Evolutionary conservation across 2,797 vertebrate genomes (phyloP), one percentile per base, ranked within the genome.

Genomic region (Enteromius paludinosus): DNA sequence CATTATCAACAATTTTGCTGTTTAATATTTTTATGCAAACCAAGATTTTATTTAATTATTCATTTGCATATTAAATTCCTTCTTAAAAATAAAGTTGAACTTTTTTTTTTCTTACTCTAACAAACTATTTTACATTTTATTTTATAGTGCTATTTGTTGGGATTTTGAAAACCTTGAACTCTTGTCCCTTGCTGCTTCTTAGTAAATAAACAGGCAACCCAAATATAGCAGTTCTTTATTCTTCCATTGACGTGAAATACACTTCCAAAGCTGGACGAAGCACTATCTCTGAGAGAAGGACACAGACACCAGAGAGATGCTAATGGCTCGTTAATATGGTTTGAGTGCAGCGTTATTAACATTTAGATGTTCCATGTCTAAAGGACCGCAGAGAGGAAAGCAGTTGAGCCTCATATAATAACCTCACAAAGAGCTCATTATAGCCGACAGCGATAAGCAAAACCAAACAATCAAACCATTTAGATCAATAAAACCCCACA

Each of bases 381-480:
- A 68, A 78, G 9, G 43, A 59, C 41, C 35, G 71, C 64, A 11
- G 25, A 47, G 38, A 15, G 25, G 35, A 20, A 49, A 45, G 15
- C 64, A 45, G 49, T 62, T 65, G 56, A 30, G 64, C 69, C 18
- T 82, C 25, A 82, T 78, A 74, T 84, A 61, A 81, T 79, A 41
- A 59, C n/a, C 54, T 70, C 64, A 64, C 75, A 84, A 74, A 86
- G 68, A 90, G 88, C 88, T 92, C 92, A 93, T 93, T 93, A 93
- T 89, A 91, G 65, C 61, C 72, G 87, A 92, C 90, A 89, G 91
- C 89, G 85, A 89, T 90, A 88, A 92, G 90, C 87, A 89, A 89
- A 88, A 86, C 20, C 81, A 89, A 89, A 90, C 70, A 88, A 92
- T 90, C 87, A 83, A 85, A 84, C 85, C 68, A 90, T 83, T 88